A percentile compares a stretch with the other conserved stretches of the same genome.
Evolutionary conservation across 2,797 vertebrate species (phyloP).

Genomic region (Anguilla obscura): DNA sequence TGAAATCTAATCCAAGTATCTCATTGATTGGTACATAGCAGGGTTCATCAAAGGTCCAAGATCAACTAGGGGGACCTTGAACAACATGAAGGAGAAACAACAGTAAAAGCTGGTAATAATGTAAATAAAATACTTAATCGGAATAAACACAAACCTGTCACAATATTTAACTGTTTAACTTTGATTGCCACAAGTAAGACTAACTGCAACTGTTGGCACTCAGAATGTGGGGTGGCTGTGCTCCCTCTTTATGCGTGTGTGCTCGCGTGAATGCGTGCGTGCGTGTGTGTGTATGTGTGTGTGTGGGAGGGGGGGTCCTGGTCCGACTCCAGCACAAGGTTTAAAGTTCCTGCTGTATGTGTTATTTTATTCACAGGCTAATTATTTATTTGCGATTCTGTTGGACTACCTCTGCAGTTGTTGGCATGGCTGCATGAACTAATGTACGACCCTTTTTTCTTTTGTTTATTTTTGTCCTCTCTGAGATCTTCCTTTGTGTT

Average conservation of each 20-base stretch:
- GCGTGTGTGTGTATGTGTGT: neutral
- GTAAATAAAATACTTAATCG: neutral
- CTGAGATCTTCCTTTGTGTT: neutral
- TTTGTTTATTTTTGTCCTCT: neutral
- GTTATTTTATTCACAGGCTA: constrained; percentile 13
- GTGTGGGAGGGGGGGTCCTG: neutral
- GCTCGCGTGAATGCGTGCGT: too few relatives aligned
- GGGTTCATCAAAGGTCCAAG: neutral
- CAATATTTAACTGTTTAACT: neutral
- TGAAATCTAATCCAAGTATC: neutral
- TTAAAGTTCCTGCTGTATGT: constrained; percentile 6
- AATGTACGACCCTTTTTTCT: constrained; percentile 6
- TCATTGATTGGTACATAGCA: neutral
- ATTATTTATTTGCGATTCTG: constrained; percentile 21
- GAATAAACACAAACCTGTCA: neutral
- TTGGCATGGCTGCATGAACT: constrained; percentile 30
- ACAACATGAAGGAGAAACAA: neutral
- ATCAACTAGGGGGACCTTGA: neutral
- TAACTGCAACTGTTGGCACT: neutral
- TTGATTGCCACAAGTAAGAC: neutral
- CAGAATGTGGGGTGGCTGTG: neutral
- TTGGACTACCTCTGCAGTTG: constrained; percentile 29
- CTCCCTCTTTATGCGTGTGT: neutral
- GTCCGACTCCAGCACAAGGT: neutral
- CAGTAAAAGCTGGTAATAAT: neutral